Base-by-base conservation (phyloP, 2,888 invertebrate genomes). In the Yponomeuta evonymella region DNA sequence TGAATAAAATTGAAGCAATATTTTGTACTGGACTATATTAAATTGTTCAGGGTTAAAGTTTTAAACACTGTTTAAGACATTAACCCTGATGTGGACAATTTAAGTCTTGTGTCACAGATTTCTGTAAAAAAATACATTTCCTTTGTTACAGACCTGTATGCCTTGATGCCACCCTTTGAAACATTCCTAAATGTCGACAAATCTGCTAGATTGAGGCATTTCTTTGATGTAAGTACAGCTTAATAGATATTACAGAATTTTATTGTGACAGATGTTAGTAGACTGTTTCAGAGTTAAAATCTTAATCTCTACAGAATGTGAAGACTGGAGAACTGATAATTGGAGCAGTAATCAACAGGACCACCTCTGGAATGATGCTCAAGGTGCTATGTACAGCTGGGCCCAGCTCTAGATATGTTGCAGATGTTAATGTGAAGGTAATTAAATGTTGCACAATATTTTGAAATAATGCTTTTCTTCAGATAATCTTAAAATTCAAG, bases 401-500 rank as follows among this genome's bases (percentile, higher is more conserved):
- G 74, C 96, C 95, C 70, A 94, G 94, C 75, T 95, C 95, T 67
- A 94, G 96, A 84, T 96, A 96, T 88, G 95, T 98, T 70, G 96
- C 96, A 70, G 97, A 98, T 86, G 94, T 98, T 75, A 96, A 96
- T 85, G 95, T 98, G 72, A 97, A 96, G 94, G 98, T 97, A 92
- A 82, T 81, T 76, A 73, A 43, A 43, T 43, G 8, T 79, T 79
- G 72, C 75, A 76, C 72, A 75, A 78, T 71, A 73, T 77, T 75
- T 43, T 75, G 73, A 62, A 75, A 76, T 58, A 12, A 58, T 58
- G 1, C 5, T 43, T 43, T 43, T 43, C 9, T 8, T 5, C 33
- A 33, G 33, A 33, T 33, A 33, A 33, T 5, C 33, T 5, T 33
- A 33, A 33, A 33, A 4, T 33, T 5, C 2, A 33, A 33, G 5